These are phyloP conservation scores for Melanchra persicariae DNA, from an alignment of 2,888 invertebrate genomes.

Conservation along the genomic window DNA sequence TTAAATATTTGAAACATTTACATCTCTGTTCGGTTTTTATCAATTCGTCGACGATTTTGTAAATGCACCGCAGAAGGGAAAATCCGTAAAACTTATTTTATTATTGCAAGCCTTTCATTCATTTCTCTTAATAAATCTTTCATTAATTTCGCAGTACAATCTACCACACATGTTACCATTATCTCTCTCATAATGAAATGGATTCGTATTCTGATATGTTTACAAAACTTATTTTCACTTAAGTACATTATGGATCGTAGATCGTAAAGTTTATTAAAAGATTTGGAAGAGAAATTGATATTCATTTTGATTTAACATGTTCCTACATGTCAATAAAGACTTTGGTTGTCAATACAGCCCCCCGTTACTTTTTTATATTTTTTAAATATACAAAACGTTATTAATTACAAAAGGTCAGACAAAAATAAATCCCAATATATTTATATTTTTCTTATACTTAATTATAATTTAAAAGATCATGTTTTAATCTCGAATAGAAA, in stretches of 20 bases:
- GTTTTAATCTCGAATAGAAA: slow-evolving; percentile 36
- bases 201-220: slow-evolving; percentile 58
- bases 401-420: neutral
- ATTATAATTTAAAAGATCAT: slow-evolving; percentile 8
- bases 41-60: no score
- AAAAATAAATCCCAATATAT: slow-evolving; percentile 4
- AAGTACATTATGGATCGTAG: slow-evolving; percentile 52
- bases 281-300: no score
- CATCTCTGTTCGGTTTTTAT: neutral
- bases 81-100: neutral
- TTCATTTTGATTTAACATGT: neutral
- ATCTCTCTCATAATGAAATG: slow-evolving; percentile 48
- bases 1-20: neutral
- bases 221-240: slow-evolving; percentile 46
- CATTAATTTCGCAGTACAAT: slow-evolving; percentile 17
- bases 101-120: neutral
- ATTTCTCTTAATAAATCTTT: slow-evolving; percentile 11
- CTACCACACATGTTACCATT: slow-evolving; percentile 13
- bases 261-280: neutral
- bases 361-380: neutral
- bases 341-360: slow-evolving; percentile 34
- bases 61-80: neutral
- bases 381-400: neutral
- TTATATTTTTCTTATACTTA: neutral
- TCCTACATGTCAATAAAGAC: neutral